Base-by-base conservation (phyloP, 2,113 vertebrate species). In the Oophaga pumilio region DNA sequence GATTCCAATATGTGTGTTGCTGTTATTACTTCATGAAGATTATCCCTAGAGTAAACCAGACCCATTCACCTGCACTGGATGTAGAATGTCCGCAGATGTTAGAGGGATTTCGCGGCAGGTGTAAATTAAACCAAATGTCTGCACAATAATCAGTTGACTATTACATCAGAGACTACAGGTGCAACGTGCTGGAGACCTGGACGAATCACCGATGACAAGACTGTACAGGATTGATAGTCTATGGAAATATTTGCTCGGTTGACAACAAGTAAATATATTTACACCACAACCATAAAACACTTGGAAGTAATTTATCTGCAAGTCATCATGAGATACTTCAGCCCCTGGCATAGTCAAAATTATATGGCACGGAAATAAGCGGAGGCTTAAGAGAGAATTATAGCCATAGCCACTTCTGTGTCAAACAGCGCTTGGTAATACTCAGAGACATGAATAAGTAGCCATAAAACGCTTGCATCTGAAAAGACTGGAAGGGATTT, bases 221-320 rank as follows among this genome's bases (percentile, higher is more conserved):
- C 43, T 62, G 20, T 82, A 66, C 5, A 66, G 43, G 60, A 68
- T 68, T 68, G 20, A 82, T 66, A 52, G 20, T 68, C 22, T 68
- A 68, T 82, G 43, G 50, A 66, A 82, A 66, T 82, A 52, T 68
- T 50, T 82, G 33, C 80, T 80, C 11, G 11, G 53, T 6, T 68
- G 80, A 82, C 60, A 50, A 66, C 57, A 66, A 10, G 59, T 82
- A 82, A 82, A 82, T 82, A 82, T 66, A 82, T 82, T 82, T 82
- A 50, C 60, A 80, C 57, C 57, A 64, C 43, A 82, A 66, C 80
- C 10, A 64, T 68, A 68, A 66, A 82, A 82, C 62, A 68, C 60
- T n/a, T 66, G 28, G 26, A 50, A 68, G 64, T 52, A 52, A 82
- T 68, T 80, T 80, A 80, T 59, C 77, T 80, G 77, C 62, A 82